Conservation (phyloP, 2,113 vertebrate species). For the Amphilophus citrinellus region DNA sequence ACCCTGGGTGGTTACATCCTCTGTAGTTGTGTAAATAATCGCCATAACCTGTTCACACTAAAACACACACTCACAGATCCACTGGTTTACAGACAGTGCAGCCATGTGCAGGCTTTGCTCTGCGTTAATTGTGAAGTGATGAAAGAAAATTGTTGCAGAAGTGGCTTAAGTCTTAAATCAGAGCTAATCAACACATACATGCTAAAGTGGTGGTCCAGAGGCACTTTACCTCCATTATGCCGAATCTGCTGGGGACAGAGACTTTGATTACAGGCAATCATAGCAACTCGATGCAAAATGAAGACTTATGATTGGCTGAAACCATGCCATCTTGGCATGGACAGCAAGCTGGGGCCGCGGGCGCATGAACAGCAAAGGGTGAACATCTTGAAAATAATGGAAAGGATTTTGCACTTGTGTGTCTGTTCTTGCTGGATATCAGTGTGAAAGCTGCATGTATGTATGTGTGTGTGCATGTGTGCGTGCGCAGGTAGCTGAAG, state of each 20-base stretch:
- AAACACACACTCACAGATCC: not conserved
- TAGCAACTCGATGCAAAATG: not conserved
- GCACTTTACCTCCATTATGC: conserved; percentile 24
- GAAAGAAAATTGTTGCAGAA: conserved; percentile 2
- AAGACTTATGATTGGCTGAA: conserved; percentile 22
- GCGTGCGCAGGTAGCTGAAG: conserved; percentile 12
- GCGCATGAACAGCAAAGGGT: not conserved
- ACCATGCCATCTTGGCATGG: not conserved
- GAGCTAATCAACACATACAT: conserved; percentile 30
- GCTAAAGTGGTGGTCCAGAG: conserved; percentile 10
- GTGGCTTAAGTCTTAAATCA: conserved; percentile 26
- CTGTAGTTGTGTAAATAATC: not conserved
- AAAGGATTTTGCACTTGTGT: not conserved
- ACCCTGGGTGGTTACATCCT: not conserved
- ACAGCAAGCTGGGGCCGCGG: not conserved
- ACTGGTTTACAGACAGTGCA: not conserved
- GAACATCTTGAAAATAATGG: not conserved
- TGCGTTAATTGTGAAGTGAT: not conserved
- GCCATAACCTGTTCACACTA: not conserved
- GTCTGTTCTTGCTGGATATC: not conserved
- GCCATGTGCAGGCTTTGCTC: not conserved
- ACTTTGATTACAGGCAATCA: conserved; percentile 52
- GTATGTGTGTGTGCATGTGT: not conserved
- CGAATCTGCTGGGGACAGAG: not conserved
- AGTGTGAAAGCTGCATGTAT: not conserved